These are phyloP conservation scores for Malurus splendens DNA, from an alignment of 2,797 vertebrate species.

Conservation along the genomic window DNA sequence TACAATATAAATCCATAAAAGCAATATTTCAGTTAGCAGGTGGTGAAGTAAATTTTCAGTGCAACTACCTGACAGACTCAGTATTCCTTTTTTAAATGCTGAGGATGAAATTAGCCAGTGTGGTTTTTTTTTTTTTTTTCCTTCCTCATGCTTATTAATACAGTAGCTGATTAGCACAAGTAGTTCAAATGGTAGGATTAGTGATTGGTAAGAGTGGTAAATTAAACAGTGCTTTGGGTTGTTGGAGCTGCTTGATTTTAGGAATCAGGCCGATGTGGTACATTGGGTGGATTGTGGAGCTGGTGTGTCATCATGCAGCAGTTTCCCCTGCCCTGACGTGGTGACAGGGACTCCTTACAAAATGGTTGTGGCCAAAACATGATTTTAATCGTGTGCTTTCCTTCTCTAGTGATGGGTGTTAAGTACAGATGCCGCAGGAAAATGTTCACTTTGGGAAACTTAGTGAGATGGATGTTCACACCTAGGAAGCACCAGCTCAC, in stretches of 20 bases:
- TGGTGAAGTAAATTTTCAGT: slow-evolving; percentile 71
- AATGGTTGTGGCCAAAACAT: neutral
- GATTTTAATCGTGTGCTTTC: neutral
- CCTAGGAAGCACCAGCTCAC: neutral
- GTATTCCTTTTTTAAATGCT: slow-evolving; percentile 41
- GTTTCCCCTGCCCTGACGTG: neutral
- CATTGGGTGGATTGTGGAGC: neutral
- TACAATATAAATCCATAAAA: slow-evolving; percentile 76
- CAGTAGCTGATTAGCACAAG: slow-evolving; percentile 41
- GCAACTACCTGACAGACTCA: slow-evolving; percentile 68
- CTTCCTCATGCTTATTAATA: slow-evolving; percentile 35
- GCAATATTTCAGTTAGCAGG: slow-evolving; percentile 76
- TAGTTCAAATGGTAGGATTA: slow-evolving; percentile 39
- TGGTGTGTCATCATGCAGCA: neutral
- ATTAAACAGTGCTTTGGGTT: neutral
- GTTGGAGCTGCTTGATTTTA: neutral
- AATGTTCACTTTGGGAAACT: neutral
- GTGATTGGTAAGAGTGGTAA: neutral
- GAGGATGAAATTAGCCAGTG: slow-evolving; percentile 39
- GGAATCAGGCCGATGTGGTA: neutral
- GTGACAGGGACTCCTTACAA: neutral
- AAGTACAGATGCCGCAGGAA: neutral
- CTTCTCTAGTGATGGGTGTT: neutral
- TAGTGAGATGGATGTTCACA: neutral
- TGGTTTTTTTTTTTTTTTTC: rapidly evolving